A percentile compares a stretch with the other conserved stretches of the same genome.
Conservation (phyloP, 2,797 vertebrate genomes). For the Vultur gryphus region DNA sequence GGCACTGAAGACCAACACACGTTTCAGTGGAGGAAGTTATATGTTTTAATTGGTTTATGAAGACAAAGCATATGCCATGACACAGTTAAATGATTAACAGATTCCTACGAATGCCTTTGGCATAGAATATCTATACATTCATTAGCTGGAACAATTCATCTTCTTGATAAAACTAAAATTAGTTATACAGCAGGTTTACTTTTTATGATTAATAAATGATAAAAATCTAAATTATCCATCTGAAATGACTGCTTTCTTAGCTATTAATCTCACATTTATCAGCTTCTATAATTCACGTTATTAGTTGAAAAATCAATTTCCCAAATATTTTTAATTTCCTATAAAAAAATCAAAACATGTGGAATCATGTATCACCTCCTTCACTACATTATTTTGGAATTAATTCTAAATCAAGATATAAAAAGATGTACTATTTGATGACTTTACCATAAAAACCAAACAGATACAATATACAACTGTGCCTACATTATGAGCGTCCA, state of each 20-base stretch:
- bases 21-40: conserved; percentile 70
- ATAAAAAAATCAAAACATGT: conserved; percentile 35
- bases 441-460: conserved; percentile 1
- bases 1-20: conserved; percentile 65
- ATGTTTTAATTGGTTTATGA: conserved; percentile 79
- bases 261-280: conserved; percentile 78
- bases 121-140: conserved; percentile 78
- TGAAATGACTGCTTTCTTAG: conserved; percentile 74
- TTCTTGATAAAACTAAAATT: conserved; percentile 82
- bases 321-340: conserved; percentile 65
- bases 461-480: not conserved
- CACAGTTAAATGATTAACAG: conserved; percentile 82
- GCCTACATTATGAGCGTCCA: not conserved
- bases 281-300: conserved; percentile 62
- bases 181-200: conserved; percentile 79
- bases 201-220: conserved; percentile 81
- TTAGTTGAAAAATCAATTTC: conserved; percentile 71
- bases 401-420: conserved; percentile 14
- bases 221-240: conserved; percentile 81
- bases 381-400: conserved; percentile 19
- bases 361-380: conserved; percentile 19
- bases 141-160: conserved; percentile 79
- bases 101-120: conserved; percentile 76
- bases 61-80: conserved; percentile 79
- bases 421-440: conserved; percentile 36